Base-by-base conservation (phyloP, 2,797 vertebrate species). In the Prunella strophiata region DNA sequence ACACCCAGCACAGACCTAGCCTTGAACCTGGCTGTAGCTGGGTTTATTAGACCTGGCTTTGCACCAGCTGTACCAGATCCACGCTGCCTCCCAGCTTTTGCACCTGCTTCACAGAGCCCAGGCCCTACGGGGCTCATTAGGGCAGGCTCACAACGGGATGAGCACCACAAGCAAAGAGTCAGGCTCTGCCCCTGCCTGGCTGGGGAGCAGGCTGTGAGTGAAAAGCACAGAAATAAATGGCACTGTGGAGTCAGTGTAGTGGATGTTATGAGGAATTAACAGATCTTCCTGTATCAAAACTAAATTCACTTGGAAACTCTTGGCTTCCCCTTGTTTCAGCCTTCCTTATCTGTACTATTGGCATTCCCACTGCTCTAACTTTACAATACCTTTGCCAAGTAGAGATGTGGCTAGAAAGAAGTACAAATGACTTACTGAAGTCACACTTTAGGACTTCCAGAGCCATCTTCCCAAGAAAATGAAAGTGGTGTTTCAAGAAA, bases 141-240 rank as follows among this genome's bases (percentile, higher is more conserved):
- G 32, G 32, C 38, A 29, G 40, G 23, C 34, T 34, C 26, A 45
- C 54, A 52, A 25, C 1, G 4, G 13, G 50, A 32, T 23, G 30
- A 23, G 58, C 66, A 12, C 13, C 7, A 0, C 67, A 26, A 10
- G 7, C 21, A 4, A 22, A 66, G 17, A 65, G 18, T 13, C 34
- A 3, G 0, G 13, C n/a, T 18, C 42, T 20, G 36, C 13, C 1
- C 1, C 6, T 15, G 42, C 36, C 27, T 27, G 16, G 6, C 70
- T 7, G 57, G 32, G 61, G 18, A 68, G 32, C 32, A 11, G 47
- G n/a, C 74, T 62, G 32, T 3, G 59, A 32, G 59, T 1, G n/a
- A 30, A 32, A 7, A 85, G 29, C 40, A 34, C 43, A 68, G 38
- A 65, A 42, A 54, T 3, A 16, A 50, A 52, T 2, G 25, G 19